Base-by-base conservation (phyloP, 2,113 vertebrate species). In the Notechis scutatus region DNA sequence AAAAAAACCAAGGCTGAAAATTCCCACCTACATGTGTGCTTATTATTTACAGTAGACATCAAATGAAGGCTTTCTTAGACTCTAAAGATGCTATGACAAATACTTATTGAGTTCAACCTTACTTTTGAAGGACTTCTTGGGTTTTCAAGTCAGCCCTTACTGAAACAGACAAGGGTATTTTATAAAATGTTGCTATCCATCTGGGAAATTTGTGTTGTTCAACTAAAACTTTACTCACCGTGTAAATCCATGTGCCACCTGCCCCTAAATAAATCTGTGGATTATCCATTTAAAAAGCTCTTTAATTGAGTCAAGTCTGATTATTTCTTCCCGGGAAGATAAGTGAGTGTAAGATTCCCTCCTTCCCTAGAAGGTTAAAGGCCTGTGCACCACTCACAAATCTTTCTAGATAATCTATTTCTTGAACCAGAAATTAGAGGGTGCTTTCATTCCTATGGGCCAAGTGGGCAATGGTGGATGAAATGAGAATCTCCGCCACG, bases 391-490 rank as follows among this genome's bases (percentile, higher is more conserved):
- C 96, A 96, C 92, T 95, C 95, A 94, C 95, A 97, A 95, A 96
- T 97, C 96, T 96, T 96, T 94, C 96, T 90, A 89, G 93, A 95
- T 96, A 96, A 96, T 95, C 92, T 94, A 94, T 95, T 94, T 91
- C 94, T 95, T 95, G 93, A 96, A 95, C 90, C 91, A 96, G 94
- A 96, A 97, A 96, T 95, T 95, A 94, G 95, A 94, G 94, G 94
- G 89, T 92, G 94, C 93, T 96, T 96, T 96, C 97, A 94, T 96
- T 96, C 96, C 95, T 95, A 96, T 94, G 93, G 94, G 95, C 96
- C 95, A 95, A 96, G 94, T 34, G 0, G 92, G 93, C 93, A 93
- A 90, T 95, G 95, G 97, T 97, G 96, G 96, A 97, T 95, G 94
- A 96, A 96, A 91, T 93, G 61, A 10, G 88, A 96, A 91, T 94